Base-by-base conservation (phyloP, 2,888 invertebrate genomes). In the Mycogona germanica region DNA sequence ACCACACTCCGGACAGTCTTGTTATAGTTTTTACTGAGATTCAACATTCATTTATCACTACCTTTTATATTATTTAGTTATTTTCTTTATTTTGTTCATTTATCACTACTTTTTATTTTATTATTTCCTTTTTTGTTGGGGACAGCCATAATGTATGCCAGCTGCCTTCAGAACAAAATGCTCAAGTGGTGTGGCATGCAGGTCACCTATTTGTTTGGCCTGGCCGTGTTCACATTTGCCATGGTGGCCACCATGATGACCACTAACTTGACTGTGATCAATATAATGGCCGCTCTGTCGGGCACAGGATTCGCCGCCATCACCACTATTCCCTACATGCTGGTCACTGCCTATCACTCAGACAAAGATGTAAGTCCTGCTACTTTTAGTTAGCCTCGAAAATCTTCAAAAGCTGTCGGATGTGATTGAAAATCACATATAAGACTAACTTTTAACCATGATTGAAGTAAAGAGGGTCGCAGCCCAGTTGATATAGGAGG, bases 291-390 rank as follows among this genome's bases (percentile, higher is more conserved):
- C n/a, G 64, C 63, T 14, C 32, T 65, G 28, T 62, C 65, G n/a
- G 66, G 66, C 25, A 47, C 64, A 4, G 65, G 65, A 7, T 66
- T 64, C 55, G 63, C 64, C 19, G 62, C 60, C 25, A 59, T 64
- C 12, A 66, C 66, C 3, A 63, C 65, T 2, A 60, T 65, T 23
- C 66, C 66, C 32, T 64, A 64, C 57, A 60, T 63, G 32, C 60
- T 66, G 21, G 58, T 66, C 6, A 64, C 64, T 5, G 56, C 59
- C 23, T 66, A 66, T 53, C 62, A 62, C 29, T 58, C 57, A 3
- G 59, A 63, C 37, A 58, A 61, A 48, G 59, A 62, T 53, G 65
- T 65, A 59, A 51, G 51, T 32, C 9, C n/a, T n/a, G n/a, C n/a
- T n/a, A n/a, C n/a, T n/a, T n/a, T n/a, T n/a, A n/a, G n/a, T n/a